phyloP scores from a whole-genome alignment of 1,140 invertebrate genomes.

The Drosophila repletoides region DNA sequence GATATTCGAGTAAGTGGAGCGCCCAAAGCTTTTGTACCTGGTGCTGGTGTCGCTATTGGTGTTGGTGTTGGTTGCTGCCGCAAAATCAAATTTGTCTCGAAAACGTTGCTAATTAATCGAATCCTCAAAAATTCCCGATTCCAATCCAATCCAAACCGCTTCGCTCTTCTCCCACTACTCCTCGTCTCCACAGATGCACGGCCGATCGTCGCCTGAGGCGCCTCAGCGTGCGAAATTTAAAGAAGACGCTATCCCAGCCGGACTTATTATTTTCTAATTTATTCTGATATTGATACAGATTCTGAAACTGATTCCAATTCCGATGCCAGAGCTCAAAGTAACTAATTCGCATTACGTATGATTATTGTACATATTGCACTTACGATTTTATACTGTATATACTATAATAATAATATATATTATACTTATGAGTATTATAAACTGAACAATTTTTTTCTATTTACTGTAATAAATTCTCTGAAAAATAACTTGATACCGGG shows the following conservation, averaged over 20 bases:
- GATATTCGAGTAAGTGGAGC: conserved; percentile 78
- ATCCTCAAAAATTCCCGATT: conserved; percentile 1
- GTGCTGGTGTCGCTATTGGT: conserved; percentile 31
- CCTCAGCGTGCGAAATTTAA: conserved; percentile 66
- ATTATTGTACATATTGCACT: conserved; percentile 24
- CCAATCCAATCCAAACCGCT: conserved; percentile 5
- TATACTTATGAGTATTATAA: not conserved
- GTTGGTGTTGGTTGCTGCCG: not conserved
- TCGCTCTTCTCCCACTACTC: not conserved
- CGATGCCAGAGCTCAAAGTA: conserved; percentile 6
- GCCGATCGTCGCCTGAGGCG: conserved; percentile 62
- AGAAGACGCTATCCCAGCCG: conserved; percentile 78
- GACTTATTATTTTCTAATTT: conserved; percentile 75
- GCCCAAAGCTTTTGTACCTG: conserved; percentile 25
- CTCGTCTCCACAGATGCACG: conserved; percentile 57
- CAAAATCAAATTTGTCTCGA: conserved; percentile 19
- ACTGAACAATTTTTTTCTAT: no score
- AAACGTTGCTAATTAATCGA: conserved; percentile 20
- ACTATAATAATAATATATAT: conserved; percentile 1
- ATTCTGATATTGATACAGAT: no score
- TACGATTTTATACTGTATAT: conserved; percentile 23
- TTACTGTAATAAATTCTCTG: no score
- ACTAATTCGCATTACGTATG: not conserved
- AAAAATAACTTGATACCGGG: no score
- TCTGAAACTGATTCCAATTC: conserved; percentile 68